Conservation (phyloP, 2,888 invertebrate species). For the Sphecodes monilicornis region DNA sequence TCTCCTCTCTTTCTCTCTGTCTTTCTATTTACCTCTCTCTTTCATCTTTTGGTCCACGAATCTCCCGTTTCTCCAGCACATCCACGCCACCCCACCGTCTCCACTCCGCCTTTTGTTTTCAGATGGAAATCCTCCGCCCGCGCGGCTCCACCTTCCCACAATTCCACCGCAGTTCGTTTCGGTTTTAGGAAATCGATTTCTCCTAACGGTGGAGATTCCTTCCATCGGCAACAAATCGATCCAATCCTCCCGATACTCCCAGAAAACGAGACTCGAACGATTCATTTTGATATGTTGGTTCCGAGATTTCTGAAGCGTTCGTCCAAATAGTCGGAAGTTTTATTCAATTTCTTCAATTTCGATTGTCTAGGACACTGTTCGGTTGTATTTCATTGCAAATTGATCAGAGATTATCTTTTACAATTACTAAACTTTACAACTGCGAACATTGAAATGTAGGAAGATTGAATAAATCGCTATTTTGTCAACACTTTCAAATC, state of each 20-base stretch:
- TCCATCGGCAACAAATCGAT: neutral
- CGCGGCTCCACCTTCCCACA: neutral
- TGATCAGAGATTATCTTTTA: neutral
- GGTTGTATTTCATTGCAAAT: neutral
- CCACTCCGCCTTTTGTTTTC: constrained; percentile 26
- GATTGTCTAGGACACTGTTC: neutral
- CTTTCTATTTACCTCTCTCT: neutral
- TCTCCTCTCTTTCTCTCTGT: neutral
- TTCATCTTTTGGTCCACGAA: neutral
- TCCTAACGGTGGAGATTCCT: neutral
- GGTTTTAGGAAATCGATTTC: neutral
- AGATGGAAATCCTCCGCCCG: neutral
- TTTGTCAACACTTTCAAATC: neutral
- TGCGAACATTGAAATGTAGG: neutral
- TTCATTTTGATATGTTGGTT: too few species aligned
- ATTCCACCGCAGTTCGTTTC: neutral
- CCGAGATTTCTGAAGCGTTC: too few species aligned
- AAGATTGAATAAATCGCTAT: neutral
- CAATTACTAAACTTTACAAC: neutral
- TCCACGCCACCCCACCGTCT: neutral
- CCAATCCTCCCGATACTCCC: neutral
- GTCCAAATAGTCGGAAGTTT: too few species aligned
- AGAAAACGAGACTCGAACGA: neutral
- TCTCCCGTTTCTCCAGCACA: neutral
- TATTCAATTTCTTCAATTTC: neutral